Conservation (phyloP, 92 coral and sea anemone species). For the Metridium senile region DNA sequence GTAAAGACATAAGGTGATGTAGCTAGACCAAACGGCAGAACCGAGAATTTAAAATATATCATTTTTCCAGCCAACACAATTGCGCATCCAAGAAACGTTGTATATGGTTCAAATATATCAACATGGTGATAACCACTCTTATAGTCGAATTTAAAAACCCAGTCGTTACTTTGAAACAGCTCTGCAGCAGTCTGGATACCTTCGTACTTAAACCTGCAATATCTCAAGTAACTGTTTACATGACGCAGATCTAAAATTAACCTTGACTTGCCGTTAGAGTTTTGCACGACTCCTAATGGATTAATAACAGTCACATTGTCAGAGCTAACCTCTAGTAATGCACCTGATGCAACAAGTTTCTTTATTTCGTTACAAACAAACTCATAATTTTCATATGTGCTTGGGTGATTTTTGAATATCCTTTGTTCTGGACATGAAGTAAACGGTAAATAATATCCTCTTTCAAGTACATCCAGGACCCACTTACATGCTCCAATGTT, state of each 20-base stretch:
- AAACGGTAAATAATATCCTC: slow-evolving; percentile 59
- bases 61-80: not conserved
- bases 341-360: slow-evolving; percentile 53
- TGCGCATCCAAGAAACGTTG: slow-evolving; percentile 32
- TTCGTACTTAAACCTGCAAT: slow-evolving; percentile 49
- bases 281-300: slow-evolving; percentile 48
- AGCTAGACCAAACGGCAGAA: slow-evolving; percentile 59
- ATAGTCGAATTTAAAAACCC: slow-evolving; percentile 51
- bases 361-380: slow-evolving; percentile 48
- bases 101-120: slow-evolving; percentile 1
- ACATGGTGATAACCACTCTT: slow-evolving; percentile 59
- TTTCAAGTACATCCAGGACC: slow-evolving; percentile 31
- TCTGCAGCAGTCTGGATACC: slow-evolving; percentile 50
- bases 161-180: slow-evolving; percentile 39
- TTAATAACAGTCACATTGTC: slow-evolving; percentile 41
- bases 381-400: slow-evolving; percentile 14
- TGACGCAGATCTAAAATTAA: slow-evolving; percentile 48
- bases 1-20: slow-evolving; percentile 56
- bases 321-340: slow-evolving; percentile 35
- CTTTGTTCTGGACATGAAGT: slow-evolving; percentile 11
- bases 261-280: slow-evolving; percentile 31
- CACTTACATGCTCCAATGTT: slow-evolving; percentile 39
- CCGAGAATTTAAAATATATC: slow-evolving; percentile 50
- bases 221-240: slow-evolving; percentile 45
- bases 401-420: slow-evolving; percentile 26